Base-by-base conservation (phyloP, 2,888 invertebrate genomes). In the Rhagonycha fulva region DNA sequence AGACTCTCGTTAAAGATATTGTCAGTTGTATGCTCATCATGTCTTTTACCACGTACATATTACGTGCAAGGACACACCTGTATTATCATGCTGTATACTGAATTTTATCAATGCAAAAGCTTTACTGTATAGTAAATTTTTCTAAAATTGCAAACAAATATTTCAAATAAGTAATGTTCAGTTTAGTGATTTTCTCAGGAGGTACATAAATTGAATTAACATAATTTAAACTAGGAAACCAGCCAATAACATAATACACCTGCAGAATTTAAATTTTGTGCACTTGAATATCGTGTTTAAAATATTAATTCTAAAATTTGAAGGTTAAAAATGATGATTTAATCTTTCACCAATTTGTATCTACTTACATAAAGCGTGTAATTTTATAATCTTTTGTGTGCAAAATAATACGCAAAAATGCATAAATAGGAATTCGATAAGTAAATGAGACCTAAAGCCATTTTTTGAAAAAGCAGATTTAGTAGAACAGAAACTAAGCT, bases 21-120 rank as follows among this genome's bases (percentile, higher is more conserved):
- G 77, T 67, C 72, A 60, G 71, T 71, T 76, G 69, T 30, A 80
- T 81, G 80, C 81, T 72, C 71, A 75, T 81, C 81, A 81, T 78
- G 78, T 77, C 76, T 75, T 74, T 70, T 70, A 77, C 76, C 80
- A 81, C 81, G 81, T 77, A 80, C 77, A 60, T 68, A 74, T 68
- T 78, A 81, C 81, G 80, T 81, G 80, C 80, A 80, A 81, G 79
- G 79, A 80, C 79, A 78, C 76, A 73, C 76, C 76, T 63, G 68
- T 70, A 61, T 71, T 76, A 70, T 72, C 63, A 68, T 70, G 60
- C 70, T 74, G 66, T 12, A 63, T 66, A 74, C 28, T 30, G 66
- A 69, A 74, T 70, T 68, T 61, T 70, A 70, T 69, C 61, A 62
- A 68, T 66, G 63, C 63, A n/a, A 66, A 14, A 24, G 47, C n/a